Evolutionary conservation across 2,113 vertebrate species (phyloP).

Genomic region (Gadus chalcogrammus): DNA sequence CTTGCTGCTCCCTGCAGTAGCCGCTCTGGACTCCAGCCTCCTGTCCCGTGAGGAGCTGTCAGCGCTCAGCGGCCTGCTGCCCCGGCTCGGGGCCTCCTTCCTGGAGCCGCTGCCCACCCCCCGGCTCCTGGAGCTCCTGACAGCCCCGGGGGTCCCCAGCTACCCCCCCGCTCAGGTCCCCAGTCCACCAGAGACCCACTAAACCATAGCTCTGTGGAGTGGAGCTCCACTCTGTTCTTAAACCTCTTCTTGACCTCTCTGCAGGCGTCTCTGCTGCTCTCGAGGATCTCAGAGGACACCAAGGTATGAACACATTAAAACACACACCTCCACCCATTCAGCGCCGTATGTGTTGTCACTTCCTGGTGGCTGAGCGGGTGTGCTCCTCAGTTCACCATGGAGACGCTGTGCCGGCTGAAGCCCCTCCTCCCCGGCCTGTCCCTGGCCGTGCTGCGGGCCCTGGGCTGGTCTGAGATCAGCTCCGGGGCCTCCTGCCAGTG

Average conservation of each 20-base stretch:
- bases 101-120: slow-evolving; percentile 71
- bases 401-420: slow-evolving; percentile 70
- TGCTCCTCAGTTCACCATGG: slow-evolving; percentile 61
- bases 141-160: slow-evolving; percentile 62
- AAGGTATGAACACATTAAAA: slow-evolving; percentile 70
- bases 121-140: slow-evolving; percentile 74
- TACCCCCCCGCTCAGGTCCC: slow-evolving; percentile 80
- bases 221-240: background rate
- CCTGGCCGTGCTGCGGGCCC: slow-evolving; percentile 68
- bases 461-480: slow-evolving; percentile 61
- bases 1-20: slow-evolving; percentile 72
- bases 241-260: slow-evolving; percentile 4
- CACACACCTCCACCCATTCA: slow-evolving; percentile 14
- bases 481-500: slow-evolving; percentile 70
- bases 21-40: slow-evolving; percentile 66
- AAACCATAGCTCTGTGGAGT: background rate
- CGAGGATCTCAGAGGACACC: slow-evolving; percentile 67
- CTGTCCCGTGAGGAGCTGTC: slow-evolving; percentile 65
- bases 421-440: slow-evolving; percentile 75
- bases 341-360: background rate
- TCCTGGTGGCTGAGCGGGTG: too few relatives aligned
- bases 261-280: slow-evolving; percentile 79
- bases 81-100: slow-evolving; percentile 79
- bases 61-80: slow-evolving; percentile 73
- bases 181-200: background rate